These are phyloP conservation scores for Ceratina japonica DNA, from an alignment of 1,140 invertebrate genomes.

Conservation along the genomic window DNA sequence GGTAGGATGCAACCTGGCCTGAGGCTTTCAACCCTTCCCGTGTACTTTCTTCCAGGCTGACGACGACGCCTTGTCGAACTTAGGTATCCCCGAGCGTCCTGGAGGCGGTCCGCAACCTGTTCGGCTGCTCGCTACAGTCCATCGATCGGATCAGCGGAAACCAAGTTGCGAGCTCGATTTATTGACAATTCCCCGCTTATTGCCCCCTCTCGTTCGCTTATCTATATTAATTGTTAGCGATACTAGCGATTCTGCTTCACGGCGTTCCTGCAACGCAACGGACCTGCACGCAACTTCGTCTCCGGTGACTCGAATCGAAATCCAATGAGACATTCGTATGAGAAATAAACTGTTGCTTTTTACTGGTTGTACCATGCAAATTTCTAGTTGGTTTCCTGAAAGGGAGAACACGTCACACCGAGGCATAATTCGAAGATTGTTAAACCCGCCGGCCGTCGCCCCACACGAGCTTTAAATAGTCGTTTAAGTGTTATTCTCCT, in stretches of 20 bases:
- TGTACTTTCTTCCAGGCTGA: constrained; percentile 56
- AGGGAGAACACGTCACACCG: constrained; percentile 64
- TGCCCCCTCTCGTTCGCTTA: background rate
- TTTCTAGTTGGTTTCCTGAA: constrained; percentile 7
- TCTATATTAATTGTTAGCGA: no score
- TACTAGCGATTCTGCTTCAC: no score
- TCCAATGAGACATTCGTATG: background rate
- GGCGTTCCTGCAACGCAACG: no score
- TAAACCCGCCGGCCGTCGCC: constrained; percentile 28
- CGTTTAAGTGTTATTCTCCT: constrained; percentile 37
- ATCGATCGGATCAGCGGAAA: constrained; percentile 42
- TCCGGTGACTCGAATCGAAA: constrained; percentile 14
- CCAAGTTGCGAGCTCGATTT: constrained; percentile 34
- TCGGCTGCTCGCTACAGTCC: constrained; percentile 4
- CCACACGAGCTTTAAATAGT: constrained; percentile 35
- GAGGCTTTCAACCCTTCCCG: constrained; percentile 45
- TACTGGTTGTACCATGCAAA: constrained; percentile 8
- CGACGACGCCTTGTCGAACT: constrained; percentile 12
- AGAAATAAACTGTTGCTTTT: constrained; percentile 11
- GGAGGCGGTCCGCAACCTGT: background rate
- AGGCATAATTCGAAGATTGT: constrained; percentile 59
- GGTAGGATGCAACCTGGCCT: constrained; percentile 76
- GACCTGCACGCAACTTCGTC: constrained; percentile 21
- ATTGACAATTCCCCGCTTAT: background rate
- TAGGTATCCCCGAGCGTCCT: constrained; percentile 20